These are phyloP conservation scores for Meriones unguiculatus DNA, from an alignment of 2,113 vertebrate species.

Conservation along the genomic window DNA sequence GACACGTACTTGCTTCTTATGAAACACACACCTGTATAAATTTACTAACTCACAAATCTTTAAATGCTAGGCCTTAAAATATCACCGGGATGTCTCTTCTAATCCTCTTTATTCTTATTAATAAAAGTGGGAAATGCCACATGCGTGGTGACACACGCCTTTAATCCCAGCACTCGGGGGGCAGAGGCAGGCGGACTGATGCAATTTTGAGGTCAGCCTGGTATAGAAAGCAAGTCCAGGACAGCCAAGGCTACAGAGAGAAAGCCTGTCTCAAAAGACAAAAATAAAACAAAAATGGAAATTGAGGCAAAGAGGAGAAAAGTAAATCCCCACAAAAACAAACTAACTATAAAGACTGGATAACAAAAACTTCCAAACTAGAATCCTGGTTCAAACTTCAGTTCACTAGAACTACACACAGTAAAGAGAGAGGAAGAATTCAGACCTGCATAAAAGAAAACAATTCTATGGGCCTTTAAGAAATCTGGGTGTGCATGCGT, in stretches of 20 bases:
- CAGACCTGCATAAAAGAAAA: neutral
- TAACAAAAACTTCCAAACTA: neutral
- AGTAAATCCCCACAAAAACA: conserved; percentile 44
- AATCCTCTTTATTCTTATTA: conserved; percentile 30
- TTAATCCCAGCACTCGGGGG: too few relatives aligned
- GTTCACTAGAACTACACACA: neutral
- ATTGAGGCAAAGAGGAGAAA: conserved; percentile 5
- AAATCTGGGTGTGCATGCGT: conserved; percentile 9
- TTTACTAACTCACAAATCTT: neutral
- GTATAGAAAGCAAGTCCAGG: too few relatives aligned
- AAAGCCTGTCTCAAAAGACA: too few relatives aligned
- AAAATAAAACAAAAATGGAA: neutral
- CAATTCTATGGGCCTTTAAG: neutral
- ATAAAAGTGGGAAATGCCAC: neutral
- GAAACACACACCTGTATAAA: neutral
- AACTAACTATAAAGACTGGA: neutral
- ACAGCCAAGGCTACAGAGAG: too few relatives aligned
- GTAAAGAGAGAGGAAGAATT: neutral
- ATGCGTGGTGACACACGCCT: too few relatives aligned
- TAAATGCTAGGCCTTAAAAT: conserved; percentile 24
- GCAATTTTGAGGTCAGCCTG: too few relatives aligned
- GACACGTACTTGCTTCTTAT: neutral
- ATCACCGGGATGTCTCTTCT: neutral
- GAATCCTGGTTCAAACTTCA: neutral
- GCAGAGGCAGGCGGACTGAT: too few relatives aligned